Conservation (phyloP, 2,113 vertebrate genomes). For the Heterotilapia buettikoferi region DNA sequence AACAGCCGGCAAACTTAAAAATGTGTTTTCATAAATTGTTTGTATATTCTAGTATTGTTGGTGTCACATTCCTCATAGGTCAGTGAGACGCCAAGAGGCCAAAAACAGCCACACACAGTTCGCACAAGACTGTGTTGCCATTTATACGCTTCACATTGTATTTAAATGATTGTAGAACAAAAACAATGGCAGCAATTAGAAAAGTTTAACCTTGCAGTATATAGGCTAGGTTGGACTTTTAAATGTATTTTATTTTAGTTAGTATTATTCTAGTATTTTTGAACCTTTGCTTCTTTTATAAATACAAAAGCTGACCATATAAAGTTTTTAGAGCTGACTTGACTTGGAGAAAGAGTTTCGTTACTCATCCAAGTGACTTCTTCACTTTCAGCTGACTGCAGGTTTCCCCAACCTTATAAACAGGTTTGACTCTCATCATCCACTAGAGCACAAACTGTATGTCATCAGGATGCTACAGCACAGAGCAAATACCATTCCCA, state of each 20-base stretch:
- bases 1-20: neutral
- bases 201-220: neutral
- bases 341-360: neutral
- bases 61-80: neutral
- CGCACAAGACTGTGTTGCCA: neutral
- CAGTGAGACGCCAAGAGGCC: neutral
- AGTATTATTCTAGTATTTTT: neutral
- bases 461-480: neutral
- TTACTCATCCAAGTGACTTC: neutral
- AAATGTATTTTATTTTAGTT: neutral
- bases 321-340: neutral
- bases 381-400: neutral
- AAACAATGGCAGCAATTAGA: neutral
- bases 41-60: neutral
- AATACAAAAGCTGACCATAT: neutral
- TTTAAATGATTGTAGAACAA: neutral
- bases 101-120: neutral
- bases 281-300: neutral
- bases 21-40: neutral
- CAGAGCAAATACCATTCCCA: too few species aligned
- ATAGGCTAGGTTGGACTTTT: neutral
- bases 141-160: neutral
- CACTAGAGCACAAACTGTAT: neutral
- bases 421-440: neutral
- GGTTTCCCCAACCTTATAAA: neutral